These are phyloP conservation scores for Meandrina meandrites DNA, from an alignment of 92 coral and sea anemone genomes.

Conservation along the genomic window DNA sequence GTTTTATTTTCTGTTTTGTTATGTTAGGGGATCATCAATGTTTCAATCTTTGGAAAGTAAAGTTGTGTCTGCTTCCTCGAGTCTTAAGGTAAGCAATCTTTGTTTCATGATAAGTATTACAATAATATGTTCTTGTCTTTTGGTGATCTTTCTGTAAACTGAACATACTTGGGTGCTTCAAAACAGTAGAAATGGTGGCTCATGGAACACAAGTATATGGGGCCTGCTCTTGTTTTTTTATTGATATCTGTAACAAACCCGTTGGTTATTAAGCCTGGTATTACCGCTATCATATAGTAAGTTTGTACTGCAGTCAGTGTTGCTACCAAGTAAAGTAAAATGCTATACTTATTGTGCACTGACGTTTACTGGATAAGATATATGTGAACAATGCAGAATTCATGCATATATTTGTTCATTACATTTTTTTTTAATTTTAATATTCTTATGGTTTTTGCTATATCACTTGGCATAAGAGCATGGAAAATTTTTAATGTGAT, in stretches of 20 bases:
- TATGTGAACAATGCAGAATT: background rate
- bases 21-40: conserved; percentile 71
- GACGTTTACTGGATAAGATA: background rate
- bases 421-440: no score
- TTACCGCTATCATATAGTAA: background rate
- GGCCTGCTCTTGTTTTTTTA: background rate
- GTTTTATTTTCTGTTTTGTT: background rate
- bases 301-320: background rate
- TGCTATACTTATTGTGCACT: no score
- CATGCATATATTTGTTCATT: background rate
- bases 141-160: background rate
- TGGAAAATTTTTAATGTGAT: no score
- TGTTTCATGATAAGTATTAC: background rate
- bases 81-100: conserved; percentile 80
- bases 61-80: conserved; percentile 85
- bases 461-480: background rate
- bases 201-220: background rate
- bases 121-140: background rate
- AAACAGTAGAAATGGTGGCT: background rate
- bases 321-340: background rate
- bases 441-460: background rate
- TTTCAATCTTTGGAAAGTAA: conserved; percentile 92
- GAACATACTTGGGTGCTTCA: background rate
- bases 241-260: background rate
- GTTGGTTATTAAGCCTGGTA: background rate